phyloP scores from a whole-genome alignment of 2,113 vertebrate genomes.

The Clarias macrocephalus region DNA sequence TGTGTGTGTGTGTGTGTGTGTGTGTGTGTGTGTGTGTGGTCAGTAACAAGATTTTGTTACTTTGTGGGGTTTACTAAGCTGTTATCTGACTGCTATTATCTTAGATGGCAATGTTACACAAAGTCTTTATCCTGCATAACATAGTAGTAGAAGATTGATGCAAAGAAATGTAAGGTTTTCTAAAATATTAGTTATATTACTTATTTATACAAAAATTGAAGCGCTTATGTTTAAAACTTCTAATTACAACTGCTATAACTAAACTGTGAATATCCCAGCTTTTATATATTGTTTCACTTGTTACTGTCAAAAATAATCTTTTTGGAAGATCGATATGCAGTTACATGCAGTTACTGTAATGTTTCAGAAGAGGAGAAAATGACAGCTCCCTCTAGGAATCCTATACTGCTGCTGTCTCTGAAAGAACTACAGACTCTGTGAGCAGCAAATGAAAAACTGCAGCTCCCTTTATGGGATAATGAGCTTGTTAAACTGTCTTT shows the following conservation, averaged over 20 bases:
- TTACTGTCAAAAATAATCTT: background rate
- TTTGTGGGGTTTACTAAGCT: background rate
- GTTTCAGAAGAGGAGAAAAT: background rate
- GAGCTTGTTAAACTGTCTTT: slow-evolving; percentile 51
- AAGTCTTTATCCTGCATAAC: background rate
- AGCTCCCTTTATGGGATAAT: slow-evolving; percentile 47
- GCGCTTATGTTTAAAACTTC: background rate
- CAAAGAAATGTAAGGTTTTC: background rate
- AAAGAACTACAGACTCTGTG: background rate
- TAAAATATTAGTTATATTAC: background rate
- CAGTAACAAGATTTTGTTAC: background rate
- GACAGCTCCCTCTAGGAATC: slow-evolving; percentile 24
- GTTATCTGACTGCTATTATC: background rate
- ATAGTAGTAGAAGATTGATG: background rate
- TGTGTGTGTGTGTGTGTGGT: background rate
- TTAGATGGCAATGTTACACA: background rate
- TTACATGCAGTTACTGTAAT: background rate
- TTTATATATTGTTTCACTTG: background rate
- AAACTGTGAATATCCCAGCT: background rate
- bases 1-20: too few species aligned
- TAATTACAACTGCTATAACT: background rate
- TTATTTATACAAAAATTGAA: background rate
- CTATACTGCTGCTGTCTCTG: background rate
- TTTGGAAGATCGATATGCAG: background rate
- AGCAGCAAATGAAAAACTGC: slow-evolving; percentile 24